Evolutionary conservation across 2,797 vertebrate species (phyloP).

Genomic region (Sebastes vulpes): DNA sequence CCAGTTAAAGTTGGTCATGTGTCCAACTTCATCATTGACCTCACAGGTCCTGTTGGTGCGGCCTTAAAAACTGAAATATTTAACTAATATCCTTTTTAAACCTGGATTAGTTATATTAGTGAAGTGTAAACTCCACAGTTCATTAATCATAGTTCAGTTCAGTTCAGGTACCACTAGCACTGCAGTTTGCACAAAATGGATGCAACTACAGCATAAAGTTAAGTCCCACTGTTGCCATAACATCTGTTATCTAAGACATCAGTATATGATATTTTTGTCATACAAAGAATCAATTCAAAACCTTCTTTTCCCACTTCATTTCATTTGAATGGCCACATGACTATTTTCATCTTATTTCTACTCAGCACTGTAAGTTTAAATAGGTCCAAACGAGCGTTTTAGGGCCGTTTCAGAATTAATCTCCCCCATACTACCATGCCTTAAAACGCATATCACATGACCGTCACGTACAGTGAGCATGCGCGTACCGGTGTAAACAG

Average conservation of each 20-base stretch:
- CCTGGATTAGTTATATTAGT: background rate
- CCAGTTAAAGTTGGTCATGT: constrained; percentile 19
- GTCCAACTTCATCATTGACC: constrained; percentile 24
- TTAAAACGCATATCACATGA: too few species aligned
- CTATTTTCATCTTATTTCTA: background rate
- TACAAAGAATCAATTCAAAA: background rate
- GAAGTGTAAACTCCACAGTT: background rate
- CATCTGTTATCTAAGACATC: background rate
- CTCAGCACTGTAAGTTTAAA: background rate
- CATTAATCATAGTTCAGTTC: background rate
- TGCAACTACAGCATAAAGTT: background rate
- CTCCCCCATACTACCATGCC: too few species aligned
- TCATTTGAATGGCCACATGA: background rate
- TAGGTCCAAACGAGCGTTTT: too few species aligned
- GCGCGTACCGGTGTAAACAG: too few species aligned
- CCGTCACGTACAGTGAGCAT: too few species aligned
- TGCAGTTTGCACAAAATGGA: background rate
- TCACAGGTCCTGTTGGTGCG: background rate
- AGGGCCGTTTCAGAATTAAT: too few species aligned
- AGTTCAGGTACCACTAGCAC: too few species aligned
- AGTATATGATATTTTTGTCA: background rate
- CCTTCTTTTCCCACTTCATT: background rate
- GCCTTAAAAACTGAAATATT: background rate
- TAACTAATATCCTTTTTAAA: background rate
- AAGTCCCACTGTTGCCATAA: background rate